A percentile compares a stretch with the other conserved stretches of the same genome.
phyloP scores from a whole-genome alignment of 2,888 invertebrate species.

The Ormyrus thymus region DNA sequence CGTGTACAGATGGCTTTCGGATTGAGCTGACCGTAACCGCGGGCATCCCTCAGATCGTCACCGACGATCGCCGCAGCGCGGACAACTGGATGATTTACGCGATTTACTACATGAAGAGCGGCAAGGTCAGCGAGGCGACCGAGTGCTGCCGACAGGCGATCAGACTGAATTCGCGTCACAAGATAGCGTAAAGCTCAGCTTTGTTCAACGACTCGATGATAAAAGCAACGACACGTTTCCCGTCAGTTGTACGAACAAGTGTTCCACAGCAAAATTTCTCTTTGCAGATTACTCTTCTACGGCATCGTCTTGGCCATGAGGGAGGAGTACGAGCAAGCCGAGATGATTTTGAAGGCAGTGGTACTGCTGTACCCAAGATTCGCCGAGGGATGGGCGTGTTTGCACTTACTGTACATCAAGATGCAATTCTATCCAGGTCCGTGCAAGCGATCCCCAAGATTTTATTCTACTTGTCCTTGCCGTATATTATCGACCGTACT shows the following conservation, averaged over 20 bases:
- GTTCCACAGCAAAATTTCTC: neutral
- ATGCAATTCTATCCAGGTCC: slow-evolving; percentile 65
- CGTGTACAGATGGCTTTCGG: too few relatives aligned
- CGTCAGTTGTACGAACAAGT: too few relatives aligned
- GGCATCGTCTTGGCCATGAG: slow-evolving; percentile 61
- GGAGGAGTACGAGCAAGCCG: slow-evolving; percentile 61
- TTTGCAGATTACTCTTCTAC: slow-evolving; percentile 61
- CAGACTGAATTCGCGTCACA: slow-evolving; percentile 59
- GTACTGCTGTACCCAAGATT: slow-evolving; percentile 64
- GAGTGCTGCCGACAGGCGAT: slow-evolving; percentile 65
- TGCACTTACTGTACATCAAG: slow-evolving; percentile 65
- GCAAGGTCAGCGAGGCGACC: slow-evolving; percentile 60
- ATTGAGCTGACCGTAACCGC: too few relatives aligned
- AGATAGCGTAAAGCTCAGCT: slow-evolving; percentile 59
- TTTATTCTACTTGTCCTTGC: too few relatives aligned
- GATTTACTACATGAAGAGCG: slow-evolving; percentile 59
- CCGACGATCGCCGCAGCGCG: slow-evolving; percentile 53
- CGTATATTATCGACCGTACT: too few relatives aligned
- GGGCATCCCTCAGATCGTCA: slow-evolving; percentile 58
- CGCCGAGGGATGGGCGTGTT: slow-evolving; percentile 64
- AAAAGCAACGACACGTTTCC: too few relatives aligned
- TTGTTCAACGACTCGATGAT: too few relatives aligned
- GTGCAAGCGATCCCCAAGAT: too few relatives aligned
- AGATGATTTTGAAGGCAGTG: slow-evolving; percentile 62
- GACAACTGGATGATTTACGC: slow-evolving; percentile 63